phyloP scores from a whole-genome alignment of 2,113 vertebrate species.

The Vulpes lagopus region DNA sequence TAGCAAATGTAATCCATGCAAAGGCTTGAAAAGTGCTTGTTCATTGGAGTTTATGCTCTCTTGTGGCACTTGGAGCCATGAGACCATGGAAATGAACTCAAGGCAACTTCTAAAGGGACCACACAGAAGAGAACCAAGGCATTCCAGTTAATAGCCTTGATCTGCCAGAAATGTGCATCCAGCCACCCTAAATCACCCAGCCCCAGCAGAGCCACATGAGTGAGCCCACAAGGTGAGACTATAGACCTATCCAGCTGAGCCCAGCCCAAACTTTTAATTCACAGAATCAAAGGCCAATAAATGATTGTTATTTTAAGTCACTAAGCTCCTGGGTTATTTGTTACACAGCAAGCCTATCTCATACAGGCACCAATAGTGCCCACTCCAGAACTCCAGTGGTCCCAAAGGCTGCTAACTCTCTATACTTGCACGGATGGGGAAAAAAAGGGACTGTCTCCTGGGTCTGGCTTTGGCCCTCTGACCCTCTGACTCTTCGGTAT shows the following conservation, averaged over 20 bases:
- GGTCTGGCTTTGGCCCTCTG: background rate
- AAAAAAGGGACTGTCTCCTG: background rate
- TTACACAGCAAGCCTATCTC: background rate
- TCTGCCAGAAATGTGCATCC: accelerated
- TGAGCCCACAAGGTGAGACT: background rate
- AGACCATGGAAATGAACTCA: background rate
- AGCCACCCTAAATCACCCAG: background rate
- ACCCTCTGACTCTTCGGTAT: background rate
- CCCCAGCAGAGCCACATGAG: background rate
- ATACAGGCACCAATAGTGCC: background rate
- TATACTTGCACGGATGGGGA: background rate
- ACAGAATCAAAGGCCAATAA: background rate
- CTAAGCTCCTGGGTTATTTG: background rate
- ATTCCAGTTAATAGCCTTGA: background rate
- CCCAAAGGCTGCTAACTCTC: background rate
- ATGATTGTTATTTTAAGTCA: background rate
- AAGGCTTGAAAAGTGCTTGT: background rate
- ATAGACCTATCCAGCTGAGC: background rate
- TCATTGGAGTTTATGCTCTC: background rate
- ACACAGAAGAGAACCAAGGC: background rate
- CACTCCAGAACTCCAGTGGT: background rate
- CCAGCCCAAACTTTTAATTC: background rate
- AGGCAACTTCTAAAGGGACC: too few relatives aligned
- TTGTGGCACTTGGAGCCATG: background rate
- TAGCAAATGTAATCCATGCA: accelerated